phyloP scores from a whole-genome alignment of 2,113 vertebrate species.

The Cavia aperea region DNA sequence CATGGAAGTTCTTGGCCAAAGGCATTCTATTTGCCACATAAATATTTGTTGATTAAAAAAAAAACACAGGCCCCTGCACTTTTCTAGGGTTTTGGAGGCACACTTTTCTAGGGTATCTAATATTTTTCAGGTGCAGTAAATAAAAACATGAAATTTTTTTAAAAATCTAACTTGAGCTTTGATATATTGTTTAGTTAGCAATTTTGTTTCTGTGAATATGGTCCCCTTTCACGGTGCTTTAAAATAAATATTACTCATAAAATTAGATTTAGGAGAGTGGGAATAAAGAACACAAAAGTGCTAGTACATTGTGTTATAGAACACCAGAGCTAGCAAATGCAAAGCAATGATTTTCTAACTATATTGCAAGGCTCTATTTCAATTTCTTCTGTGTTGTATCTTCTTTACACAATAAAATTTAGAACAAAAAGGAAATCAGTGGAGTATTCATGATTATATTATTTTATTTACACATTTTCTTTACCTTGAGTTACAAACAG shows the following conservation, averaged over 20 bases:
- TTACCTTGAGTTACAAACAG: conserved; percentile 9
- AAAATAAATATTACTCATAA: conserved; percentile 51
- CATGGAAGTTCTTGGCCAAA: conserved; percentile 61
- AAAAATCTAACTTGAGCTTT: conserved; percentile 55
- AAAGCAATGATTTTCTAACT: conserved; percentile 43
- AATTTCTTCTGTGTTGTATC: conserved; percentile 34
- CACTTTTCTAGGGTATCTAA: background rate
- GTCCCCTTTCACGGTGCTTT: conserved; percentile 43
- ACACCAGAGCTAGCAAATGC: conserved; percentile 43
- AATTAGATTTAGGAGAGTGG: conserved; percentile 48
- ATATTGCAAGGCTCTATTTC: conserved; percentile 28
- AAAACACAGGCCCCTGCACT: conserved; percentile 15
- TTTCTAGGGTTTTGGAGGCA: conserved; percentile 46
- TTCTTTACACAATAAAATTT: background rate
- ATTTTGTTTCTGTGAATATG: conserved; percentile 37
- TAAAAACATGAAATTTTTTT: conserved; percentile 51
- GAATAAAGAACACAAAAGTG: conserved; percentile 47
- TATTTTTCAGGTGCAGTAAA: conserved; percentile 57
- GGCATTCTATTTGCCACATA: conserved; percentile 62
- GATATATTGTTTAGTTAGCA: conserved; percentile 48
- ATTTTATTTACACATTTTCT: conserved; percentile 48
- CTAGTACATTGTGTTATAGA: conserved; percentile 39
- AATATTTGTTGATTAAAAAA: conserved; percentile 58
- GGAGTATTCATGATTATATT: background rate
- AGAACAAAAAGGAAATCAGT: conserved; percentile 38